Evolutionary conservation across 2,888 invertebrate genomes (phyloP), one percentile per base, ranked within the genome.

Genomic region (Diarsia brunnea): DNA sequence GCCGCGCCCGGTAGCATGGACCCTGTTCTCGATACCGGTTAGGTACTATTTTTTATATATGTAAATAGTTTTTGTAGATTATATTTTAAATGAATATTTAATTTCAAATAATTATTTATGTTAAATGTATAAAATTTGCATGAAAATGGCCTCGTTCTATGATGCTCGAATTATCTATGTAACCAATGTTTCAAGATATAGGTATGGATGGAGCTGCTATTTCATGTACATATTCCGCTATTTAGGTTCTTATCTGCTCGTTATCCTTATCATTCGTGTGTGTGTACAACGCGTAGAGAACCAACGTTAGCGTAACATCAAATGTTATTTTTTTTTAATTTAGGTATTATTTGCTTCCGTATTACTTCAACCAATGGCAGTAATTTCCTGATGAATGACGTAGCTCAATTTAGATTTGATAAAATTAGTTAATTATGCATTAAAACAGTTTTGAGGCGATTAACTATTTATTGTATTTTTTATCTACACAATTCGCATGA

Each of bases 381-480:
- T n/a, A 14, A 47, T 69, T 76, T 77, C 63, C 63, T 63, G 69
- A 47, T 58, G 12, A 55, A 78, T 77, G 76, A 77, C 71, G 77
- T 65, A 64, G 24, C 24, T 78, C 14, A 53, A 60, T 45, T 21
- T 58, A 10, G 21, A 45, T 24, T 45, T 51, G 12, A 58, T 49
- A 21, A 27, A 43, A 31, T 74, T 65, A 12, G 21, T 27, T 43
- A 65, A 12, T 10, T 55, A 75, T 8, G 49, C 38, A 24, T 70
- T 53, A 43, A 43, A 49, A 43, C 21, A 60, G 16, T 45, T 47
- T 12, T n/a, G n/a, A 2, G 10, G 14, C 8, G 14, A 66, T 58
- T 43, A 27, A 14, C 14, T 58, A 61, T 45, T 75, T 75, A 55
- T 55, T 49, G 24, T 8, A 43, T 53, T n/a, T 53, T n/a, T 45